A percentile compares a stretch with the other conserved stretches of the same genome.
Evolutionary conservation across 2,888 invertebrate genomes (phyloP).

Genomic region (Patella ulyssiponensis): DNA sequence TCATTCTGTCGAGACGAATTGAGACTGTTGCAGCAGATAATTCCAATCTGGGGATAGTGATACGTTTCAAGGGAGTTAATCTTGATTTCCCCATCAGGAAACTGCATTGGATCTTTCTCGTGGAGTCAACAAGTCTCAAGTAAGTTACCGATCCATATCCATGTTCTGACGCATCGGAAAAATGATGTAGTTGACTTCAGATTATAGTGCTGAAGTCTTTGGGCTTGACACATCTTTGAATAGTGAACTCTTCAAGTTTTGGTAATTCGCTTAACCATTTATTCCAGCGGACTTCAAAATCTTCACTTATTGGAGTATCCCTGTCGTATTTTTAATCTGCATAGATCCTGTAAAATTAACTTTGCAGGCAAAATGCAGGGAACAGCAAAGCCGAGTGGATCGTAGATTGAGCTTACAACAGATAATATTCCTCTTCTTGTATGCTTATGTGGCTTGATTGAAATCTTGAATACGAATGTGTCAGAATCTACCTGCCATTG

Average conservation of each 20-base stretch:
- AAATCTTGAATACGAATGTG: slow-evolving; percentile 21
- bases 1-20: neutral
- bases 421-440: slow-evolving; percentile 24
- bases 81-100: neutral
- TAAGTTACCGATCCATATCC: neutral
- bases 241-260: neutral
- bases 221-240: slow-evolving; percentile 22
- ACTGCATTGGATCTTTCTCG: neutral
- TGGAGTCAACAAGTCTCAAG: neutral
- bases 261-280: slow-evolving; percentile 19
- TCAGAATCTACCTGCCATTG: slow-evolving; percentile 27
- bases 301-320: slow-evolving; percentile 29
- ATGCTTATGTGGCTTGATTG: slow-evolving; percentile 5
- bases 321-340: slow-evolving; percentile 23
- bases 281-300: slow-evolving; percentile 27
- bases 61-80: neutral
- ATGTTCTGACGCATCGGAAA: slow-evolving; percentile 23
- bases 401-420: no score
- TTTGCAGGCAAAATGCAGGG: no score
- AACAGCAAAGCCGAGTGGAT: no score
- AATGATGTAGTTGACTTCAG: slow-evolving; percentile 25
- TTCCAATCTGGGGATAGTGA: neutral
- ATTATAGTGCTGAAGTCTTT: slow-evolving; percentile 12
- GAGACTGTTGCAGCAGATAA: neutral
- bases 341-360: slow-evolving; percentile 32